Evolutionary conservation across 2,888 invertebrate genomes (phyloP).

Genomic region (Cosmia trapezina): DNA sequence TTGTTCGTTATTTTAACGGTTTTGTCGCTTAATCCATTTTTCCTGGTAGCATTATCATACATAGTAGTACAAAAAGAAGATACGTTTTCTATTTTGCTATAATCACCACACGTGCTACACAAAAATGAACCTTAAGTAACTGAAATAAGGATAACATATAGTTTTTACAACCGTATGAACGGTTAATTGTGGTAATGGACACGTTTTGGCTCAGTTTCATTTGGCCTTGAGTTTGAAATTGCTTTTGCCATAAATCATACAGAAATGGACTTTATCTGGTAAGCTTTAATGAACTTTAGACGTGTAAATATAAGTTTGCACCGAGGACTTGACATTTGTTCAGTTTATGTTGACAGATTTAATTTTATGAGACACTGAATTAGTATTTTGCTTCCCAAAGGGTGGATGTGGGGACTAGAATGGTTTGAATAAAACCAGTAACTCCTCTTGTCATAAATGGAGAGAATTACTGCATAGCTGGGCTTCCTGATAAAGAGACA

Average conservation of each 20-base stretch:
- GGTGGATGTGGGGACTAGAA: conserved; percentile 10
- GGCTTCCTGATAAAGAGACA: conserved; percentile 24
- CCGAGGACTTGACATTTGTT: conserved; percentile 64
- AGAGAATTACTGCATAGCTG: conserved; percentile 9
- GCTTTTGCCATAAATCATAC: conserved; percentile 46
- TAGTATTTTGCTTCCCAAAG: conserved; percentile 61
- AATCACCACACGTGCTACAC: neutral
- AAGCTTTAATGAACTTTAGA: conserved; percentile 32
- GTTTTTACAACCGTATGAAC: conserved; percentile 31
- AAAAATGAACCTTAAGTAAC: conserved; percentile 26
- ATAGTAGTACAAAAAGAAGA: conserved; percentile 60
- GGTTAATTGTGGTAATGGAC: conserved; percentile 67
- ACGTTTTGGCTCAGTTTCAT: conserved; percentile 72
- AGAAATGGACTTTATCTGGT: conserved; percentile 50
- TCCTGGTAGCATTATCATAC: conserved; percentile 57
- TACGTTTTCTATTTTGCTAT: conserved; percentile 24
- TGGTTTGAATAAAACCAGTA: conserved; percentile 38
- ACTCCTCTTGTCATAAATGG: conserved; percentile 25
- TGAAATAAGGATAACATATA: conserved; percentile 39
- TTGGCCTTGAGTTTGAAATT: conserved; percentile 65
- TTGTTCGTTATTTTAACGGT: conserved; percentile 50
- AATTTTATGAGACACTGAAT: conserved; percentile 72
- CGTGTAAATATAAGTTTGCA: conserved; percentile 37
- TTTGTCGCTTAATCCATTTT: conserved; percentile 57
- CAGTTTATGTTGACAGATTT: conserved; percentile 72